A percentile compares a stretch with the other conserved stretches of the same genome.
Conservation (phyloP, 37 sponge, comb jelly and placozoan genomes). For the Beroe ovata region DNA sequence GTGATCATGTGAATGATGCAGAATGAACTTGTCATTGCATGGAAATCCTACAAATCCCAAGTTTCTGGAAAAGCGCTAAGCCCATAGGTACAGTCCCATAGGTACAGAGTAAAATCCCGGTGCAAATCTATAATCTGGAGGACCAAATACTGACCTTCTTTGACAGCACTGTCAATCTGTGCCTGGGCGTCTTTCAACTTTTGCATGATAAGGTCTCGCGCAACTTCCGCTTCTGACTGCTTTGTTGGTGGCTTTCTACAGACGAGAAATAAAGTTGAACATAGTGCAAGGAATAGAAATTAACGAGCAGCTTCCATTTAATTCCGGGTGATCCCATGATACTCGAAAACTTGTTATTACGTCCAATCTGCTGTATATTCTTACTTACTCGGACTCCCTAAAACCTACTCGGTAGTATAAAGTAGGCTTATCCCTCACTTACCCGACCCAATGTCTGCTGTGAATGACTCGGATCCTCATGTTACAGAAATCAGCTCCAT, state of each 20-base stretch:
- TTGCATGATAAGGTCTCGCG: conserved; percentile 9
- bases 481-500: conserved; percentile 91
- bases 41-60: too few relatives aligned
- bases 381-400: not conserved
- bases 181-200: conserved; percentile 33
- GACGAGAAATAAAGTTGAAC: not conserved
- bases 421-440: conserved; percentile 2
- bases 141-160: conserved; percentile 11
- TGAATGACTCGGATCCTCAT: conserved; percentile 73
- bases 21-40: too few relatives aligned
- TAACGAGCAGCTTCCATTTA: too few relatives aligned
- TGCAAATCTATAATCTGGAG: not conserved
- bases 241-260: conserved; percentile 50
- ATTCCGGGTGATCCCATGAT: too few relatives aligned
- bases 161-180: conserved; percentile 33
- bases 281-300: too few relatives aligned
- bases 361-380: too few relatives aligned
- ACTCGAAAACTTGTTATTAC: too few relatives aligned
- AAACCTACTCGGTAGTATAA: not conserved
- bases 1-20: not conserved
- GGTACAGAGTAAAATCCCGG: too few relatives aligned
- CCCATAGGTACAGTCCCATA: not conserved
- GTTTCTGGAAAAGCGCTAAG: too few relatives aligned
- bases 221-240: not conserved
- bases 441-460: conserved; percentile 42